phyloP scores from a whole-genome alignment of 2,888 invertebrate genomes.

The Scaptomyza polygonia region DNA sequence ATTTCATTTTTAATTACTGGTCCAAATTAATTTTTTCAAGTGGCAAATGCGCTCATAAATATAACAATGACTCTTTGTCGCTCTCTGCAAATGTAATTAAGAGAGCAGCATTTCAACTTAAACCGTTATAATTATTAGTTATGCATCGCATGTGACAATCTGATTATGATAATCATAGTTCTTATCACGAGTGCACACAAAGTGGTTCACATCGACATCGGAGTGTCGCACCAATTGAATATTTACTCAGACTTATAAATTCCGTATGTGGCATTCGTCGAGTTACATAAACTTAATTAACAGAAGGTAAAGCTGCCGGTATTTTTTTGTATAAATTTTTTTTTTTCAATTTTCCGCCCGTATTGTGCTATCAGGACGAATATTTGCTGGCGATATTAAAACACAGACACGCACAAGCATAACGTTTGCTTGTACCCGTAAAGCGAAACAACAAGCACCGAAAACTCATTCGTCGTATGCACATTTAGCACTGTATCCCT shows the following conservation, averaged over 20 bases:
- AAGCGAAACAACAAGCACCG: conserved; percentile 16
- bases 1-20: not conserved
- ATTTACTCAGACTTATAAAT: conserved; percentile 25
- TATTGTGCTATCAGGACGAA: conserved; percentile 1
- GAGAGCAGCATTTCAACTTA: conserved; percentile 32
- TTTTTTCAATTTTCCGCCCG: not conserved
- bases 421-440: conserved; percentile 4
- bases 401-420: conserved; percentile 12
- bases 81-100: conserved; percentile 27
- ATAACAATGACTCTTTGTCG: conserved; percentile 4
- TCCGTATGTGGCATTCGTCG: conserved; percentile 6
- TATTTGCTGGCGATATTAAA: conserved; percentile 5
- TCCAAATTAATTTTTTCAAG: conserved; percentile 2
- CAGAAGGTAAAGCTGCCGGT: conserved; percentile 29
- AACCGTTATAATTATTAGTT: conserved; percentile 76
- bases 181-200: conserved; percentile 42
- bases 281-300: conserved; percentile 37
- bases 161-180: conserved; percentile 67
- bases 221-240: not conserved
- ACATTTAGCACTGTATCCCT: conserved; percentile 14
- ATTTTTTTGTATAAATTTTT: conserved; percentile 22
- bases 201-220: not conserved
- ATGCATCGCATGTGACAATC: conserved; percentile 77
- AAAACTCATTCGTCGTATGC: conserved; percentile 23
- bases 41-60: conserved; percentile 8